These are phyloP conservation scores for Drosophila ficusphila DNA, from an alignment of 1,140 invertebrate genomes.

Conservation along the genomic window DNA sequence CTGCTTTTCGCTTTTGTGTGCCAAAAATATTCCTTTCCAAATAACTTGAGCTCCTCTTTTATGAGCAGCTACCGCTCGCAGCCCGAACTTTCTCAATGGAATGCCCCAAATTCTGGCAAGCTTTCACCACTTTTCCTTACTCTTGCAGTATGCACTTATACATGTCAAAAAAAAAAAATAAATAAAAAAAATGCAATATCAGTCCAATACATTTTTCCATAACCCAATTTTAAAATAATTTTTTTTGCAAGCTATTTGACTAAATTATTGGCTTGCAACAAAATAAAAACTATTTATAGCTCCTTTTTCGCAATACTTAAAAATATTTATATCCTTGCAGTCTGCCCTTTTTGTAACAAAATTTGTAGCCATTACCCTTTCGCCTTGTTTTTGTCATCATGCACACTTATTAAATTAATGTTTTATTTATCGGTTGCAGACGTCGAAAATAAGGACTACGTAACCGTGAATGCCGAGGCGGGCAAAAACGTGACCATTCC, in stretches of 20 bases:
- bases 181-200: conserved; percentile 12
- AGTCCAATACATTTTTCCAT: background rate
- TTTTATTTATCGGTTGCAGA: conserved; percentile 76
- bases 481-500: conserved; percentile 87
- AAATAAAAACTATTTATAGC: too few species aligned
- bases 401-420: conserved; percentile 7
- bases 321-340: too few species aligned
- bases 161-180: conserved; percentile 4
- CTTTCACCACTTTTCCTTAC: conserved; percentile 14
- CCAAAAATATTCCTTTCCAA: conserved; percentile 45
- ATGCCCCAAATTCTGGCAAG: conserved; percentile 42
- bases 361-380: background rate
- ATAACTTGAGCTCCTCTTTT: conserved; percentile 59
- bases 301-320: too few species aligned
- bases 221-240: too few species aligned
- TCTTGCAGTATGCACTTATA: background rate
- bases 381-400: background rate
- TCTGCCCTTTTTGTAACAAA: too few species aligned
- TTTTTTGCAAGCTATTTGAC: too few species aligned
- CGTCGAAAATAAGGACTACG: conserved; percentile 85
- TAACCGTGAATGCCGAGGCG: conserved; percentile 87
- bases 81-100: conserved; percentile 53
- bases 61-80: conserved; percentile 3
- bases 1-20: conserved; percentile 51
- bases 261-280: too few species aligned